Evolutionary conservation across 2,888 invertebrate species (phyloP), one percentile per base, ranked within the genome.

Genomic region (Cataglyphis albicans): DNA sequence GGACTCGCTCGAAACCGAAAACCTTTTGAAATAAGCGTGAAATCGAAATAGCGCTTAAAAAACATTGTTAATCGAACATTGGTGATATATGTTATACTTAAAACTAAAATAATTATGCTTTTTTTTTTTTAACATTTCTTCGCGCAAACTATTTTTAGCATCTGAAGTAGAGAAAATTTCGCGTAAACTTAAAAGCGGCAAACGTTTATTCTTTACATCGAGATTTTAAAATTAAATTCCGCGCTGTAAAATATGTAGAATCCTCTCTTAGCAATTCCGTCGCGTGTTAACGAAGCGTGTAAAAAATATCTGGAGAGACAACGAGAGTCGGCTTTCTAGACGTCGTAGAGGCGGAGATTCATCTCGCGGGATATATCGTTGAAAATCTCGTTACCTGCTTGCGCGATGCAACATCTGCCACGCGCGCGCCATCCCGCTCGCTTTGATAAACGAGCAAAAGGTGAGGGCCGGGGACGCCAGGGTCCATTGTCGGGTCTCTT

Each of bases 391-490:
- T 78, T 80, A 59, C 44, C 41, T 18, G 59, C 67, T 15, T 6
- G 57, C 32, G 32, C 35, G 32, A 32, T n/a, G 25, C 73, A 59
- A 25, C 86, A 75, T 85, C 82, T 85, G 85, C 59, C 57, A 25
- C 52, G 3, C 32, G 21, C 35, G 57, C 57, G 1, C 32, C 35
- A 48, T 72, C 55, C 67, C 38, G 44, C 32, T 41, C 73, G 61
- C 15, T 74, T 44, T 21, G 70, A 82, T 67, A 87, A 86, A 86
- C 15, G 70, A 70, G 59, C 44, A 44, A 70, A 70, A 80, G 70
- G 72, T 82, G 82, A 52, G 21, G 21, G 3, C 6, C 10, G 5
- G 65, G 21, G 4, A 67, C 25, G 73, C 68, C 65, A 64, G 18
- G 48, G 15, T 57, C 64, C 64, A 78, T 84, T 84, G 86, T 70